Evolutionary conservation across 2,888 invertebrate species (phyloP), one percentile per base, ranked within the genome.

Genomic region (Ochropleura leucogaster): DNA sequence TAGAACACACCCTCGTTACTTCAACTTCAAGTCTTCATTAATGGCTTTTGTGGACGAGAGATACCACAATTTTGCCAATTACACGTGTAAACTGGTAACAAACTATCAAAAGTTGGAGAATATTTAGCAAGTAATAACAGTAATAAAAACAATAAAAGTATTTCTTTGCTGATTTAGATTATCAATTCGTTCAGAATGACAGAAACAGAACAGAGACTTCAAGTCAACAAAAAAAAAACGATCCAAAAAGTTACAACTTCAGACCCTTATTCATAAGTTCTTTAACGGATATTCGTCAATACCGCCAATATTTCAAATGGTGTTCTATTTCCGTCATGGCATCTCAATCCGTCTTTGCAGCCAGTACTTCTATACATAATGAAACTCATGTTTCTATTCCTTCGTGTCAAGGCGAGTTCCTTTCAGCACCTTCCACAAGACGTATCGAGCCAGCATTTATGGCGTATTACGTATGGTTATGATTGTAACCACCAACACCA

Each of bases 401-500:
- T 57, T 66, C 57, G 40, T 72, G 55, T 46, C 10, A 57, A 64
- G 9, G 14, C 64, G 44, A 49, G 12, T 65, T 55, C 59, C 51
- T 74, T 81, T 69, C 63, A 69, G 30, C 74, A 63, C 74, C 60
- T 57, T 62, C 8, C 53, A 68, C 14, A 65, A 67, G 74, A 81
- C 49, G 49, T 80, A 83, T 80, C 40, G 64, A 53, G 51, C 57
- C 46, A 59, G 16, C 68, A 74, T 83, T 79, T 80, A 79, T 68
- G 68, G 66, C 44, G 44, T 60, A 67, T 64, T 64, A 67, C 67
- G 59, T 83, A 83, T 68, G 62, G 70, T 60, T 68, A 80, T 72
- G 70, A 80, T 49, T 66, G 75, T 65, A 71, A 64, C 55, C 80
- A 67, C 74, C 84, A 70, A 62, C 73, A 77, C 87, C 57, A 74